phyloP scores from a whole-genome alignment of 2,113 vertebrate genomes.

The Gulo gulo region DNA sequence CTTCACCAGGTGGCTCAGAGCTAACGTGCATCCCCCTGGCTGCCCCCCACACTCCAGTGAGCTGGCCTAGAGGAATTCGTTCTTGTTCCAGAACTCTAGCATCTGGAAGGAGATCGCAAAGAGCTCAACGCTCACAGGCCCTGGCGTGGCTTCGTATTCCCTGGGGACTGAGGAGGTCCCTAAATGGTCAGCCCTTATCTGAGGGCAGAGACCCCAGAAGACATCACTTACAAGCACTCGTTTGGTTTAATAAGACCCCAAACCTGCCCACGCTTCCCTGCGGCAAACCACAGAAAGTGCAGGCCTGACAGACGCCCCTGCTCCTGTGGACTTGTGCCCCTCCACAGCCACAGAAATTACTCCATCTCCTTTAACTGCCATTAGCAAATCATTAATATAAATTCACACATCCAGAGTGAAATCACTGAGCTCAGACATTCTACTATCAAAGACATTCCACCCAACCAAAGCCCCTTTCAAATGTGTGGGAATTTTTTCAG shows the following conservation, averaged over 20 bases:
- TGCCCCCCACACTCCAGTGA: not conserved
- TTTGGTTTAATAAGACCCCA: not conserved
- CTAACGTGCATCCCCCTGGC: not conserved
- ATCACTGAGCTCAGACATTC: not conserved
- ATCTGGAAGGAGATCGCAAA: not conserved
- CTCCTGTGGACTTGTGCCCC: not conserved
- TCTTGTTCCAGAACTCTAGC: not conserved
- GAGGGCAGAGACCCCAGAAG: not conserved
- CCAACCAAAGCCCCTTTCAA: not conserved
- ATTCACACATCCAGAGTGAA: not conserved
- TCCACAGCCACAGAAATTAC: not conserved
- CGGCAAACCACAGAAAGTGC: not conserved
- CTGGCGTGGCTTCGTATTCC: not conserved
- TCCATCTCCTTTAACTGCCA: not conserved
- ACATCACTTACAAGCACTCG: not conserved
- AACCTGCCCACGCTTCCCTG: not conserved
- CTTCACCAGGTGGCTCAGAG: not conserved
- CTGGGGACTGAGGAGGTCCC: not conserved
- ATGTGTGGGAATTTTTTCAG: not conserved
- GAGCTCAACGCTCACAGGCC: not conserved
- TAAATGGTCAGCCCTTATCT: not conserved
- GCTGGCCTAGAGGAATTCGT: not conserved
- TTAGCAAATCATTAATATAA: constrained; percentile 9
- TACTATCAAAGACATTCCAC: not conserved
- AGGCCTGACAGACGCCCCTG: rapidly evolving